phyloP scores from a whole-genome alignment of 2,888 invertebrate genomes.

The Monochamus alternatus region DNA sequence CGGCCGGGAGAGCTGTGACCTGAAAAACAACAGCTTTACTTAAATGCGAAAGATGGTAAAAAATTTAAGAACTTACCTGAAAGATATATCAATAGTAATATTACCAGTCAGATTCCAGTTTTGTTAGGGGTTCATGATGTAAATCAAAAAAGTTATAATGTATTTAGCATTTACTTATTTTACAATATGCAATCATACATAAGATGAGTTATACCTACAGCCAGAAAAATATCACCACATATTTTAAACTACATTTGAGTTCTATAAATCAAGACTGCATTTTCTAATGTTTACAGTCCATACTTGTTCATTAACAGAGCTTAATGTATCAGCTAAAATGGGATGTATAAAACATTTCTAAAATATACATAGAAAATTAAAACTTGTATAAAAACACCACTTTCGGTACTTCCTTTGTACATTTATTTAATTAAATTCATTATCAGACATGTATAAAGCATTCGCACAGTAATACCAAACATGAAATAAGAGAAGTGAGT shows the following conservation, averaged over 20 bases:
- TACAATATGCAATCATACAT: slow-evolving; percentile 72
- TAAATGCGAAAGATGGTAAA: no score
- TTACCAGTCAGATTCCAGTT: slow-evolving; percentile 9
- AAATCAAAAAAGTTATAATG: slow-evolving; percentile 69
- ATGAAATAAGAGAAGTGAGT: slow-evolving; percentile 70
- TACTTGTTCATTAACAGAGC: slow-evolving; percentile 66
- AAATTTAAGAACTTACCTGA: not conserved
- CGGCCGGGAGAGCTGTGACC: no score
- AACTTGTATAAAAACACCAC: slow-evolving; percentile 72
- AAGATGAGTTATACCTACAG: slow-evolving; percentile 72
- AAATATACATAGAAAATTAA: slow-evolving; percentile 71
- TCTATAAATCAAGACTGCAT: slow-evolving; percentile 69
- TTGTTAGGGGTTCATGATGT: slow-evolving; percentile 43
- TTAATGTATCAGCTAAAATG: slow-evolving; percentile 66
- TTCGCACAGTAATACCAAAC: slow-evolving; percentile 74
- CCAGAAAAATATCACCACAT: slow-evolving; percentile 73
- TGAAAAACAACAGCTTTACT: no score
- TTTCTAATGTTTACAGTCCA: slow-evolving; percentile 64
- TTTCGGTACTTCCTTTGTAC: slow-evolving; percentile 73
- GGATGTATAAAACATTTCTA: slow-evolving; percentile 66
- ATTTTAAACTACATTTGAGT: slow-evolving; percentile 72
- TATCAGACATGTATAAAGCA: slow-evolving; percentile 75
- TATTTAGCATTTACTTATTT: slow-evolving; percentile 72
- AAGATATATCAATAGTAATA: not conserved
- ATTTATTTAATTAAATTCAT: slow-evolving; percentile 73